These are phyloP conservation scores for Hyperoplus immaculatus DNA, from an alignment of 2,797 vertebrate genomes.

Conservation along the genomic window DNA sequence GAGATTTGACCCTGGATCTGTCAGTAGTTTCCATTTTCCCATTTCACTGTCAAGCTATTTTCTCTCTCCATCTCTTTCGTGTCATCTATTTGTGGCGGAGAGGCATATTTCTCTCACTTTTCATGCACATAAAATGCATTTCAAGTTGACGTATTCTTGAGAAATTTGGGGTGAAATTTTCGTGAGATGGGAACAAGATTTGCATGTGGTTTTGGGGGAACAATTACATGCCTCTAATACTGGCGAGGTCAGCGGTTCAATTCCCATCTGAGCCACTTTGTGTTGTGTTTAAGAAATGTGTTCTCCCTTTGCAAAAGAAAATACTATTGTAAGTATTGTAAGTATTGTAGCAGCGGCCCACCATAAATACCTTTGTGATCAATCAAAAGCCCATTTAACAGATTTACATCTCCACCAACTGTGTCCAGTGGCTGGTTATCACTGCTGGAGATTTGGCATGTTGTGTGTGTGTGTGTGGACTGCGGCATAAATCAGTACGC, in stretches of 20 bases:
- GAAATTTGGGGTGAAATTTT: slow-evolving; percentile 34
- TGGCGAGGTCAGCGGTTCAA: slow-evolving; percentile 43
- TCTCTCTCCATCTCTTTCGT: background rate
- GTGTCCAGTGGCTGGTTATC: slow-evolving; percentile 39
- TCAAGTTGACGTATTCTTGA: slow-evolving; percentile 14
- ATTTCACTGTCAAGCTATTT: slow-evolving; percentile 21
- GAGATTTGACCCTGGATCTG: background rate
- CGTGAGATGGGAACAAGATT: slow-evolving; percentile 19
- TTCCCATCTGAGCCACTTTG: slow-evolving; percentile 17
- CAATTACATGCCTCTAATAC: slow-evolving; percentile 29
- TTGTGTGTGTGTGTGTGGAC: background rate
- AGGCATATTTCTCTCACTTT: slow-evolving; percentile 29
- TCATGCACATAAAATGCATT: slow-evolving; percentile 47
- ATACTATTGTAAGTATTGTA: no score
- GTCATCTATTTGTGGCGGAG: slow-evolving; percentile 19
- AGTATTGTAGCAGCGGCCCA: background rate
- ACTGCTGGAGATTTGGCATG: slow-evolving; percentile 46
- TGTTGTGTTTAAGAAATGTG: background rate
- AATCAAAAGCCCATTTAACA: slow-evolving; percentile 29
- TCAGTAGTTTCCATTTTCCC: background rate
- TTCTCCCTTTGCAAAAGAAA: background rate
- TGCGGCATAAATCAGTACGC: slow-evolving; percentile 31
- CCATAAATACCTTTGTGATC: slow-evolving; percentile 35
- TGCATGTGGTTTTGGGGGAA: slow-evolving; percentile 48
- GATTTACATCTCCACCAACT: slow-evolving; percentile 12